Conservation (phyloP, 2,888 invertebrate genomes). For the Cosmopolites sordidus region DNA sequence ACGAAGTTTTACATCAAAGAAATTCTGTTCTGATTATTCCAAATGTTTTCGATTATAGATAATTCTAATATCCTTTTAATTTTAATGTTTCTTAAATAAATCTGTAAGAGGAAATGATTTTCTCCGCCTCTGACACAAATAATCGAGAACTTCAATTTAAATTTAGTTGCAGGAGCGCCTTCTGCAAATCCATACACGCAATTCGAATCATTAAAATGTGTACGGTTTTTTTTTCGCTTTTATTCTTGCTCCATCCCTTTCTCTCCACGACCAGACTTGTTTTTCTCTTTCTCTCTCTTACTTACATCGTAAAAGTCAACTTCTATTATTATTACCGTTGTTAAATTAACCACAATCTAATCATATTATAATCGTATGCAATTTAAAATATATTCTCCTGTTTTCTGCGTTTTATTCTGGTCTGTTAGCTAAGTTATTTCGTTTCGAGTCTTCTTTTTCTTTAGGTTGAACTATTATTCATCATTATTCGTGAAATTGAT, state of each 20-base stretch:
- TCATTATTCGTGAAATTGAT: neutral
- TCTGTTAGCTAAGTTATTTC: too few relatives aligned
- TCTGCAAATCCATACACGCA: slow-evolving; percentile 26
- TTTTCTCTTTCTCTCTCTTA: neutral
- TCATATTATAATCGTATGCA: slow-evolving; percentile 1
- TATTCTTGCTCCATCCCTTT: neutral
- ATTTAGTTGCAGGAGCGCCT: slow-evolving; percentile 27
- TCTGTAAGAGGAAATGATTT: neutral
- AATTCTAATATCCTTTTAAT: too few relatives aligned
- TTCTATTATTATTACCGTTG: neutral
- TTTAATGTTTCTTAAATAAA: too few relatives aligned
- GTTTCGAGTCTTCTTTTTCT: neutral
- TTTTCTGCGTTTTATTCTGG: neutral
- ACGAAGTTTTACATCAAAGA: too few relatives aligned
- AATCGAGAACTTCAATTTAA: slow-evolving; percentile 23
- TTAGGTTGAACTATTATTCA: slow-evolving; percentile 2
- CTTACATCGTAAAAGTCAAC: neutral
- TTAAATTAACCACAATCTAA: neutral
- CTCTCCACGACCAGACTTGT: neutral
- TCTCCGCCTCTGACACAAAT: slow-evolving; percentile 11
- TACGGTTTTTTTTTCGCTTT: slow-evolving; percentile 8
- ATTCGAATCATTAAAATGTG: slow-evolving; percentile 24
- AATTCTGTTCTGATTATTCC: too few relatives aligned
- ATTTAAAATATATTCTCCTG: neutral
- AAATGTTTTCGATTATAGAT: too few relatives aligned